Base-by-base conservation (phyloP, 2,888 invertebrate species). In the Aporophyla lueneburgensis region DNA sequence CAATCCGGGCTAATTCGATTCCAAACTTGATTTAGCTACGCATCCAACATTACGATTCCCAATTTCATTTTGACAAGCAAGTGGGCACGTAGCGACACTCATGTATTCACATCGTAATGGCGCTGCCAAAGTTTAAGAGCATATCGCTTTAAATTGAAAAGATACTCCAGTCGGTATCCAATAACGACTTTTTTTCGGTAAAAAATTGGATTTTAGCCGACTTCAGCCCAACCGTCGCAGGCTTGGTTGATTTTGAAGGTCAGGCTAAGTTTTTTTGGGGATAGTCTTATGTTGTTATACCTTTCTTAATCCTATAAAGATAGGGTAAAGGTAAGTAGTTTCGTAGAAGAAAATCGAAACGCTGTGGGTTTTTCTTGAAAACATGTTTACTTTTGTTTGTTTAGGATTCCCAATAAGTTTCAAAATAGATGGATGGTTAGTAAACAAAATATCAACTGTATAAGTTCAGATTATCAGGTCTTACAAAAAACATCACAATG, bases 61-160 rank as follows among this genome's bases (percentile, higher is more conserved):
- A 87, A 86, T 85, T 86, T 76, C 78, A 71, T 86, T 86, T 84
- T 76, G 81, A 82, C 82, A 75, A 61, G 49, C 66, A 70, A 76
- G 76, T 78, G 74, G 72, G 21, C 76, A 75, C 66, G 67, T 77
- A 56, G 43, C 53, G 72, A 67, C 75, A 67, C 71, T 73, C 76
- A 65, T 76, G 69, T 67, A 70, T 65, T 68, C 67, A 70, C 40
- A 14, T 59, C 66, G 76, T 76, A 79, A 85, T 76, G 59, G 62
- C 56, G 14, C 75, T 85, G 78, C 72, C 73, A 72, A 80, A 83
- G 79, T 71, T 78, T 72, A 72, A 74, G 77, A 71, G 85, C 76
- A 69, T 74, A 69, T 58, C 73, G 74, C 21, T 83, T 68, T 58
- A 77, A 80, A 75, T 78, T 83, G 76, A 76, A 78, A 76, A 76